Evolutionary conservation across 2,888 invertebrate genomes (phyloP), one percentile per base, ranked within the genome.

Genomic region (Pandemis cinnamomeana): DNA sequence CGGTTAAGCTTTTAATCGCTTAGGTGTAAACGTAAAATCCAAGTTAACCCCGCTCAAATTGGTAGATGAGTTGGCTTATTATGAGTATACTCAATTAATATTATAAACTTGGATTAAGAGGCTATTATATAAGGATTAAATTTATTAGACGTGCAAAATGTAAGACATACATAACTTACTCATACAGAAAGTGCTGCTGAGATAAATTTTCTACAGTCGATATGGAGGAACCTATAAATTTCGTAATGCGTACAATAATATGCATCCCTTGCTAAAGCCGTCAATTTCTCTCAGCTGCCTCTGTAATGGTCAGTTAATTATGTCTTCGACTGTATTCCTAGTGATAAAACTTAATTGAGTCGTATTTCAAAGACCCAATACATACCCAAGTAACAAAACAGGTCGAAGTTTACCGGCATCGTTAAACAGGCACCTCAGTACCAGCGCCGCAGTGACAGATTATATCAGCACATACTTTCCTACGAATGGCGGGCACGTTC

Each of bases 401-500:
- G 41, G 62, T 62, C 62, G 42, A 42, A 62, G 62, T 62, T 41
- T 62, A 62, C 62, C 36, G n/a, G 42, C 41, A 8, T 62, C 62
- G 41, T 62, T 41, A 42, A 41, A 42, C 55, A 55, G 58, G 36
- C 36, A 60, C 36, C 60, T 36, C 60, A 36, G 20, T n/a, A n/a
- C 55, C 20, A 51, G 55, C 55, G 55, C 55, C 55, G 55, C 55
- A 8, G 55, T 20, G 55, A 55, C 55, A 66, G 71, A 72, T 72
- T 67, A 42, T 36, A 67, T 72, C 71, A 62, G 71, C 61, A 64
- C 58, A 70, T 60, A 70, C 61, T 74, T 71, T 53, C 53, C 71
- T 80, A 79, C 82, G 83, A 81, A 81, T 80, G 80, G 78, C 77
- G 46, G 42, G 70, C 76, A 81, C 75, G 82, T 82, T 77, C 63